Base-by-base conservation (phyloP, 2,797 vertebrate species). In the Discoglossus pictus region DNA sequence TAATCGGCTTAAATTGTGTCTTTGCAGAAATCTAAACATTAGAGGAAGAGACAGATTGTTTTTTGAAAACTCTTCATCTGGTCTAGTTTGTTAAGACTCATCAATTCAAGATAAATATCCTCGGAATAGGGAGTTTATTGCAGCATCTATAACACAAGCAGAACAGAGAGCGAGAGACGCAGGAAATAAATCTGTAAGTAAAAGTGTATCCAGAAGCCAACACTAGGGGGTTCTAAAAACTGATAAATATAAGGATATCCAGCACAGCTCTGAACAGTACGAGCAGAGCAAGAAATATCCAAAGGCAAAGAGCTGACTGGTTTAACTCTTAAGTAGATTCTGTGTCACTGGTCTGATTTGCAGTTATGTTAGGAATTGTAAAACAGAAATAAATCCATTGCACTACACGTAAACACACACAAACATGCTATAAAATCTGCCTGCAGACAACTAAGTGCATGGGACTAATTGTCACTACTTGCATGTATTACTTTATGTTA, bases 221-320 rank as follows among this genome's bases (percentile, higher is more conserved):
- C 36, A 31, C 48, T 39, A 21, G 25, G 24, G 27, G 61, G 61
- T 20, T 53, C 24, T 43, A 34, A 15, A 34, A 20, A 52, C 47
- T 23, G 23, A 50, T 20, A 21, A 64, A 21, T 24, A 34, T 42
- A 1, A 20, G 10, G 7, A 21, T 7, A 13, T 12, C 24, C 1
- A 11, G 23, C 9, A 9, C 25, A 7, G 7, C 11, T 3, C 1
- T 6, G 6, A 7, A 47, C 8, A 35, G 3, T 4, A 17, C 2
- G n/a, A n/a, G n/a, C n/a, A n/a, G n/a, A n/a, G n/a, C n/a, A n/a
- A n/a, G n/a, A n/a, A n/a, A n/a, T n/a, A n/a, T n/a, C n/a, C n/a
- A n/a, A n/a, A n/a, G n/a, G n/a, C n/a, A n/a, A n/a, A n/a, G n/a
- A n/a, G n/a, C n/a, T n/a, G n/a, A n/a, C n/a, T n/a, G n/a, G n/a